Conservation (phyloP, 2,797 vertebrate species). For the Sparus aurata region DNA sequence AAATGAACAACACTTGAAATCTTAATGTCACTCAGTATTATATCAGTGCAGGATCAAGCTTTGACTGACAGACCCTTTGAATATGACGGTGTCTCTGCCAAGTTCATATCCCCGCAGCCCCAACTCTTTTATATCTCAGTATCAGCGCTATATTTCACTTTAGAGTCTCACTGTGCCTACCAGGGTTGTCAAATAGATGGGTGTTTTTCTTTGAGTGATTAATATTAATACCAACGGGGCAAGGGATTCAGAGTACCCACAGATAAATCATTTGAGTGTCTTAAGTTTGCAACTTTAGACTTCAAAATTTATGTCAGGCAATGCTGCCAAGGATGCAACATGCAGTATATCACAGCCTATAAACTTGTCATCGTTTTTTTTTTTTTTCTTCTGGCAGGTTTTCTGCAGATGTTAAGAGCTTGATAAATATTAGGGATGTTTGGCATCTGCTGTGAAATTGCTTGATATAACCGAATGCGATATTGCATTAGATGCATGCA, state of each 20-base stretch:
- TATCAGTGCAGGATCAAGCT: conserved; percentile 3
- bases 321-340: background rate
- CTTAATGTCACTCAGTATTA: conserved; percentile 9
- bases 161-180: background rate
- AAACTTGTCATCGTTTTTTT: conserved; percentile 10
- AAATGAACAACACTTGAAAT: background rate
- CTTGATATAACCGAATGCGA: background rate
- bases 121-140: background rate
- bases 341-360: conserved; percentile 23
- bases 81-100: background rate
- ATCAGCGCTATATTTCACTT: conserved; percentile 27
- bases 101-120: background rate
- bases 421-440: background rate
- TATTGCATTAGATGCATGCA: background rate
- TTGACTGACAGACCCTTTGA: background rate
- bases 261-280: conserved; percentile 22
- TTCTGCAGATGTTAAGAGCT: conserved; percentile 5
- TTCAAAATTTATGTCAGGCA: conserved; percentile 5
- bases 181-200: background rate
- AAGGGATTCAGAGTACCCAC: background rate
- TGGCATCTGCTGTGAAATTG: conserved; percentile 19
- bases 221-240: background rate
- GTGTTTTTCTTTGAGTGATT: background rate
- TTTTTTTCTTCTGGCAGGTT: background rate
- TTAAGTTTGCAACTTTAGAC: conserved; percentile 6